Percentiles rank a stretch among this genome's conserved stretches.
These are phyloP conservation scores for Cyanistes caeruleus DNA, from an alignment of 2,113 vertebrate species.

Conservation along the genomic window DNA sequence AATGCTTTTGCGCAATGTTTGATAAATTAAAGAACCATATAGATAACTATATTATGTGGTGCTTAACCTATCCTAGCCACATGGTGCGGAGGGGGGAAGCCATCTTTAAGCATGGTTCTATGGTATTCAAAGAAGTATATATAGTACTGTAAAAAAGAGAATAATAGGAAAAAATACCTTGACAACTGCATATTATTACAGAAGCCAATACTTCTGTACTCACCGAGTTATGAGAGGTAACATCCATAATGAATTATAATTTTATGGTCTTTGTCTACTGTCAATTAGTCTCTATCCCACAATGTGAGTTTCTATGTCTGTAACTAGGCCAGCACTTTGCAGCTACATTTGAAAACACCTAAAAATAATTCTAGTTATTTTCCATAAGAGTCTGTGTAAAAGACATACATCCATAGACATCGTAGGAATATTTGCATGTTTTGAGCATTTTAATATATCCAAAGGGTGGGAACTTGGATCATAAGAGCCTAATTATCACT, in stretches of 20 bases:
- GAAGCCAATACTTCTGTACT: neutral
- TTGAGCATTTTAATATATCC: neutral
- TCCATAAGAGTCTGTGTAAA: neutral
- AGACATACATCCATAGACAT: neutral
- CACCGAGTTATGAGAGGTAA: neutral
- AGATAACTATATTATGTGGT: neutral
- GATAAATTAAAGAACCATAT: neutral
- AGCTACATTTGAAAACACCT: neutral
- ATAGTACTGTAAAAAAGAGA: neutral
- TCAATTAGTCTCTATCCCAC: neutral
- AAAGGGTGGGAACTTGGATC: neutral
- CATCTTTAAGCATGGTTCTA: neutral
- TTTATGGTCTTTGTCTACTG: neutral
- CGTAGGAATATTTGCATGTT: neutral
- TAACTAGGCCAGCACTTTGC: neutral
- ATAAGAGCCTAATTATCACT: neutral
- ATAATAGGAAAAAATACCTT: neutral
- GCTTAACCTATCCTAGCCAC: neutral
- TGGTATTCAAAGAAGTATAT: neutral
- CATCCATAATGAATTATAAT: neutral
- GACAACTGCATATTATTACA: neutral
- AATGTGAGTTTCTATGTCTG: neutral
- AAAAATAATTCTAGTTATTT: neutral
- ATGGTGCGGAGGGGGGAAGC: neutral
- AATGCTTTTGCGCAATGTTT: neutral